Percentiles rank a stretch among this genome's conserved stretches.
phyloP scores from a whole-genome alignment of 2,113 vertebrate species.

The Himantopus leucocephalus region DNA sequence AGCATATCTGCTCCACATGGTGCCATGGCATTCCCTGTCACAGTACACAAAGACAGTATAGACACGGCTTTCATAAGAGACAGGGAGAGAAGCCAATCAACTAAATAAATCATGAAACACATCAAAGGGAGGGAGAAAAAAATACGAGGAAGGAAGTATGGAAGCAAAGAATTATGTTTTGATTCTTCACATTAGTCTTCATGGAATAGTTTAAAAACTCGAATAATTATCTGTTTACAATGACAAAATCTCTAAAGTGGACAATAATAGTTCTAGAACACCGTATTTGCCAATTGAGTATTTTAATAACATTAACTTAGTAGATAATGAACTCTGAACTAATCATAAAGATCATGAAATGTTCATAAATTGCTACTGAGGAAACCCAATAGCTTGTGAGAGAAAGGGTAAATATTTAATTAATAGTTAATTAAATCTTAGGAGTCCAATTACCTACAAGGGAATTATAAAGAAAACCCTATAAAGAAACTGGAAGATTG shows the following conservation, averaged over 20 bases:
- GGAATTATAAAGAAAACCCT: neutral
- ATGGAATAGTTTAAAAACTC: neutral
- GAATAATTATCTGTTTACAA: neutral
- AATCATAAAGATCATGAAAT: neutral
- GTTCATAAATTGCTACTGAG: neutral
- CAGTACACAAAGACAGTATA: neutral
- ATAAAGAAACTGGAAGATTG: neutral
- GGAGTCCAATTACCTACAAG: neutral
- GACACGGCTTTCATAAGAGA: neutral
- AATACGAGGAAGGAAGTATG: neutral
- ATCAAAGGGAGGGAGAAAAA: neutral
- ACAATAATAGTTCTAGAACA: neutral
- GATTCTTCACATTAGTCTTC: neutral
- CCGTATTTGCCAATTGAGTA: neutral
- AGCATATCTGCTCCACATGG: neutral
- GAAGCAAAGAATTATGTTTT: neutral
- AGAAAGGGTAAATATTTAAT: slow-evolving; percentile 16
- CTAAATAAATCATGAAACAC: neutral
- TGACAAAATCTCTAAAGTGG: neutral
- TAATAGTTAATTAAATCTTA: slow-evolving; percentile 41
- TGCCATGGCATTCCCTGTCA: neutral
- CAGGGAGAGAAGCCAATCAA: neutral
- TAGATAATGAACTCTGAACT: neutral
- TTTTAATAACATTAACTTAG: slow-evolving; percentile 2
- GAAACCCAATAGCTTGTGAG: neutral